Base-by-base conservation (phyloP, 1,140 invertebrate species). In the Anastatus disparis region DNA sequence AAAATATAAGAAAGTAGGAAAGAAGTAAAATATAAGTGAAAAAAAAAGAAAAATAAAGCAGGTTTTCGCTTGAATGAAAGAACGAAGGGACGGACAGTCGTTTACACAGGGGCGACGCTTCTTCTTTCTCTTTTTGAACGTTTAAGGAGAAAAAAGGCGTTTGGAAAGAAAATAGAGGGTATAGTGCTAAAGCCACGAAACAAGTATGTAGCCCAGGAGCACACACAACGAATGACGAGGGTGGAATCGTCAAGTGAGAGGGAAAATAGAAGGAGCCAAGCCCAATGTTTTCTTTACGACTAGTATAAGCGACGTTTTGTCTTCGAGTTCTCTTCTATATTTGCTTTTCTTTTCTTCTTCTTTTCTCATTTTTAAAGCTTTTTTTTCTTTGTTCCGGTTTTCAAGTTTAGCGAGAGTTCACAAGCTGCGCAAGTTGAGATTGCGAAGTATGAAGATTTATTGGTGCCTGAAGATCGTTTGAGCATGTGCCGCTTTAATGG, bases 291-390 rank as follows among this genome's bases (percentile, higher is more conserved):
- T 61, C 13, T 13, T 27, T 61, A 40, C 10, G 12, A 22, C 13
- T 24, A 22, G 26, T 63, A 29, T 17, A 20, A 17, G 44, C n/a
- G 27, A 48, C 44, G 35, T 44, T 63, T 63, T 63, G 44, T 35
- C 44, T 4, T 9, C 42, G 40, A 31, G 48, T 12, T 7, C 24
- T 1, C 31, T 31, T 17, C n/a, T 15, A n/a, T n/a, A 20, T 17
- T 12, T n/a, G 2, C 15, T 42, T 42, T 12, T n/a, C 1, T 8
- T 42, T 27, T n/a, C 2, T 9, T 44, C 20, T 8, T 44, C 24
- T 20, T 26, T 13, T 22, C 2, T 27, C 22, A 3, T 26, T 44
- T 17, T 53, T 29, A 7, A n/a, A n/a, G n/a, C n/a, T n/a, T n/a
- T n/a, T n/a, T n/a, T n/a, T n/a, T n/a, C n/a, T n/a, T n/a, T n/a